Base-by-base conservation (phyloP, 2,113 vertebrate species). In the Alexandromys fortis region DNA sequence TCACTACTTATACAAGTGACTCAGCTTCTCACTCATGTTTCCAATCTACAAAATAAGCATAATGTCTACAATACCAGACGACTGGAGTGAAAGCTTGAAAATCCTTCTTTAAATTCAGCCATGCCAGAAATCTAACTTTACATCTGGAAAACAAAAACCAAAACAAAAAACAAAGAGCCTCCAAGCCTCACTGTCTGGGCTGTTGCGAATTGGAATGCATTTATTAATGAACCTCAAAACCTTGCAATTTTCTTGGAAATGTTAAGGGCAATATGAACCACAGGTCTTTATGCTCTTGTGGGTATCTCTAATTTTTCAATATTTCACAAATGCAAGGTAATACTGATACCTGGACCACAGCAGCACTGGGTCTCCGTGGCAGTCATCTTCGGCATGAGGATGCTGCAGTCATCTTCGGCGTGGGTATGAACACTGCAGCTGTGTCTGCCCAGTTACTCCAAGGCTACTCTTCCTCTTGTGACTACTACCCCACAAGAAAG, bases 91-190 rank as follows among this genome's bases (percentile, higher is more conserved):
- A 81, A 49, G 5, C 76, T 38, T 85, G 55, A 68, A 33, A 70
- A 26, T 73, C 28, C 63, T 88, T 92, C 76, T 77, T 78, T 89
- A 95, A 86, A 82, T 47, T 78, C 17, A 70, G 3, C 0, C 55
- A 70, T 87, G 12, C 14, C 81, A 75, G 30, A 85, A 70, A 70
- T 75, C 33, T 78, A 86, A 91, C 14, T 86, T 61, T 24, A 88
- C 88, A 90, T 94, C 42, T 52, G n/a, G 65, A 61, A 42, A 58
- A 58, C 55, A 21, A 58, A 58, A 58, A 58, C 17, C 19, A 58
- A 58, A 21, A 58, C 55, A 72, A 94, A 88, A 33, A 35, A 33
- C 73, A 89, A 96, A 86, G n/a, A 93, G 67, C 79, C 33, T 91
- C 38, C 28, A 75, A 89, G 33, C 10, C 12, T 82, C 63, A 92